A percentile compares a stretch with the other conserved stretches of the same genome.
phyloP scores from a whole-genome alignment of 2,797 vertebrate species.

The Argyrosomus regius region DNA sequence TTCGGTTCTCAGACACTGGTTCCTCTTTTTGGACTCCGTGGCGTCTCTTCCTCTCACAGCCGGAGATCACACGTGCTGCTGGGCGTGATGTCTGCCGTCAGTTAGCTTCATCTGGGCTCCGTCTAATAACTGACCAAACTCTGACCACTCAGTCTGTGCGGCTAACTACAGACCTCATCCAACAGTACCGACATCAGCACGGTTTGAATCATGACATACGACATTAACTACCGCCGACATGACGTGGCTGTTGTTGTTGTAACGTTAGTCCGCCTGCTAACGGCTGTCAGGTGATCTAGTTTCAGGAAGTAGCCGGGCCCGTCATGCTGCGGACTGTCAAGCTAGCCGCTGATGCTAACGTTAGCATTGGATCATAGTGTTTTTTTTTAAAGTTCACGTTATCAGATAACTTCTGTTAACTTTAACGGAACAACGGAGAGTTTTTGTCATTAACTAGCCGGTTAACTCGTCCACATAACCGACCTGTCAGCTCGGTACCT shows the following conservation, averaged over 20 bases:
- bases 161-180: too few species aligned
- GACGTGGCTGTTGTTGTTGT: fast-evolving
- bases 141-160: background rate
- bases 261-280: too few species aligned
- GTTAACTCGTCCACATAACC: background rate
- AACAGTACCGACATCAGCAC: too few species aligned
- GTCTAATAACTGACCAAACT: slow-evolving; percentile 17
- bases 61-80: background rate
- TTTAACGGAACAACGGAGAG: fast-evolving
- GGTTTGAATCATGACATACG: too few species aligned
- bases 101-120: background rate
- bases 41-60: background rate
- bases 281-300: too few species aligned
- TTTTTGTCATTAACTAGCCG: too few species aligned
- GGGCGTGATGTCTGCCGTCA: background rate
- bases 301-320: slow-evolving; percentile 30
- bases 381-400: background rate
- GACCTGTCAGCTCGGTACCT: background rate
- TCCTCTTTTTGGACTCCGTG: background rate
- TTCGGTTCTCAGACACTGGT: background rate
- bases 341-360: slow-evolving; percentile 19
- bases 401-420: background rate
- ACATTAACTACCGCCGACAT: background rate
- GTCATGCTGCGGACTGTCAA: background rate
- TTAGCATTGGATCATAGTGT: background rate